Evolutionary conservation across 2,888 invertebrate species (phyloP), one percentile per base, ranked within the genome.

Genomic region (Alitta virens): DNA sequence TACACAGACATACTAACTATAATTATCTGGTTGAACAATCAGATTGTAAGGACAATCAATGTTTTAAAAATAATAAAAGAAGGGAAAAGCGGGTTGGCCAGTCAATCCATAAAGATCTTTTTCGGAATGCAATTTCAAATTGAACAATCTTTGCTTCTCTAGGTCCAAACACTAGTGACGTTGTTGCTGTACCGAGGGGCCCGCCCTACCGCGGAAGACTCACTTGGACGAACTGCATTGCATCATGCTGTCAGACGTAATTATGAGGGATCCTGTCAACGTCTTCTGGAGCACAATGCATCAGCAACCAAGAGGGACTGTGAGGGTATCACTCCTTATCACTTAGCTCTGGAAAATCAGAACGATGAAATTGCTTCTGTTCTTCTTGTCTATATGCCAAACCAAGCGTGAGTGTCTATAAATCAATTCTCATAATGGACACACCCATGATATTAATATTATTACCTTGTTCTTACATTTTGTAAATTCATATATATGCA

Each of bases 161-260:
- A 76, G 75, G 71, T 75, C 1, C 71, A 72, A 50, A 57, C 72
- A 33, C 62, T 74, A 42, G 70, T 74, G 2, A 75, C 72, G 50
- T 70, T 70, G 5, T 58, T 77, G 7, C 70, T 76, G 9, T 70
- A 75, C 51, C 67, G 74, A n/a, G 77, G 77, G 0, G 76, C 76
- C 42, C 71, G 72, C 46, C 72, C 75, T 0, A 72, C 72, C 1
- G 61, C 70, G 2, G 53, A 64, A 9, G 72, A 75, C 55, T 21
- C 25, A 1, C 56, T 69, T 21, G 53, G 66, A 18, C 68, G 68
- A 62, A 76, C 77, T 9, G 71, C 77, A 1, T 64, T 77, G 23
- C 77, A 77, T 62, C 72, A 70, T 60, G 75, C 75, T 7, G 75
- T 73, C 0, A 55, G 62, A 57, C 67, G 71, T 18, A 70, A 72